Percentiles rank a stretch among this genome's conserved stretches.
These are phyloP conservation scores for Leptonema lineaticorne DNA, from an alignment of 1,140 invertebrate species.

Conservation along the genomic window DNA sequence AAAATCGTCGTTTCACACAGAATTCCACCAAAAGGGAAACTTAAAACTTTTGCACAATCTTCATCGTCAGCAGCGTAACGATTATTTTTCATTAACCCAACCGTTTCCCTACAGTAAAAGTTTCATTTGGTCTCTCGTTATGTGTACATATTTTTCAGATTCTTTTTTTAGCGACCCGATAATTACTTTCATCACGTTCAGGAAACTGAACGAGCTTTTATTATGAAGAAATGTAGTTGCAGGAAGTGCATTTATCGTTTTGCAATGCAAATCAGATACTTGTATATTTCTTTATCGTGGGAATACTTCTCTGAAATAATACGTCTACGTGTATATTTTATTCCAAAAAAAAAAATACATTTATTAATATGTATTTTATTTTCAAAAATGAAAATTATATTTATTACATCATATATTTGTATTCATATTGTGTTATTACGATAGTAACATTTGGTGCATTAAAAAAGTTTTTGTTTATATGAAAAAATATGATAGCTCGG, in stretches of 20 bases:
- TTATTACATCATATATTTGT: no score
- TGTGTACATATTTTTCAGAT: no score
- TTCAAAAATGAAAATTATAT: no score
- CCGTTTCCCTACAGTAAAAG: no score
- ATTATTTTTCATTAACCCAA: neutral
- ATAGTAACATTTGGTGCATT: no score
- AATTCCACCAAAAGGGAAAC: neutral
- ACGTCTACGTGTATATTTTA: no score
- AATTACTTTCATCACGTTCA: neutral
- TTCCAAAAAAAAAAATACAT: neutral
- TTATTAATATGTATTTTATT: neutral
- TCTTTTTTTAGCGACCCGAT: neutral
- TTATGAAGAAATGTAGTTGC: neutral
- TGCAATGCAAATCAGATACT: conserved; percentile 5
- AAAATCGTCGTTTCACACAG: neutral
- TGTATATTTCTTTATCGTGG: neutral
- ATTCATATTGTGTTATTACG: no score
- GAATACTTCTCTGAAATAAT: no score
- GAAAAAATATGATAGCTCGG: no score
- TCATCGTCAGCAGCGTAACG: neutral
- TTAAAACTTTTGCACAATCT: neutral
- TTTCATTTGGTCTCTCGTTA: no score
- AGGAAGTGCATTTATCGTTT: conserved; percentile 12
- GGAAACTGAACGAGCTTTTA: conserved; percentile 13
- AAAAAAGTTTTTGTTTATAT: no score